Conservation (phyloP, 2,888 invertebrate genomes). For the Polia nebulosa region DNA sequence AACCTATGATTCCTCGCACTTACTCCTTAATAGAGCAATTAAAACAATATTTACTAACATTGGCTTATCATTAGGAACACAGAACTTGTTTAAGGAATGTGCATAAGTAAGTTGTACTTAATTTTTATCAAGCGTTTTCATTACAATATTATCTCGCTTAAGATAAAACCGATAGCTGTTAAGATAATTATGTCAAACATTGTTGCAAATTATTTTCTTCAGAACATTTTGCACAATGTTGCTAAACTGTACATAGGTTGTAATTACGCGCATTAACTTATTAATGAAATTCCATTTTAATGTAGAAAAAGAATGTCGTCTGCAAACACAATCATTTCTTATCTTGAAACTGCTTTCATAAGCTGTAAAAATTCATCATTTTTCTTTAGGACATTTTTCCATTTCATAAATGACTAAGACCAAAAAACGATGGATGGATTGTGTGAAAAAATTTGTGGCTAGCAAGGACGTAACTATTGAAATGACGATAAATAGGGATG, state of each 20-base stretch:
- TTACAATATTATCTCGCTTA: constrained; percentile 42
- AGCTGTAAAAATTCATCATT: too few species aligned
- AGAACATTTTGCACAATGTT: constrained; percentile 37
- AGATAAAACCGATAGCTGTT: constrained; percentile 38
- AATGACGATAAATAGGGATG: too few species aligned
- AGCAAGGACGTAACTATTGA: too few species aligned
- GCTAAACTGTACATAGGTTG: neutral
- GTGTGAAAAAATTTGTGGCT: too few species aligned
- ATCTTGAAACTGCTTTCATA: neutral
- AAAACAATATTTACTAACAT: constrained; percentile 55
- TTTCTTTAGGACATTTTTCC: too few species aligned
- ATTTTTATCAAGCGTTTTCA: constrained; percentile 49
- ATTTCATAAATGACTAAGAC: too few species aligned
- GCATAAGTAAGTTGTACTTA: constrained; percentile 17
- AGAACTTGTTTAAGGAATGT: constrained; percentile 48
- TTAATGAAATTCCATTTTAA: constrained; percentile 13
- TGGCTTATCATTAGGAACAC: constrained; percentile 29
- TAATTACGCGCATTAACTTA: constrained; percentile 7
- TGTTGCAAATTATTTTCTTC: constrained; percentile 49
- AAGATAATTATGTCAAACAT: constrained; percentile 37
- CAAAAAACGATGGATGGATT: too few species aligned
- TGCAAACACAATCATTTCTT: neutral
- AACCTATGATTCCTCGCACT: constrained; percentile 31
- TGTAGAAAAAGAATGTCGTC: neutral
- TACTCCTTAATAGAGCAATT: constrained; percentile 46